Conservation (phyloP, 1,140 invertebrate species). For the Atta colombica region DNA sequence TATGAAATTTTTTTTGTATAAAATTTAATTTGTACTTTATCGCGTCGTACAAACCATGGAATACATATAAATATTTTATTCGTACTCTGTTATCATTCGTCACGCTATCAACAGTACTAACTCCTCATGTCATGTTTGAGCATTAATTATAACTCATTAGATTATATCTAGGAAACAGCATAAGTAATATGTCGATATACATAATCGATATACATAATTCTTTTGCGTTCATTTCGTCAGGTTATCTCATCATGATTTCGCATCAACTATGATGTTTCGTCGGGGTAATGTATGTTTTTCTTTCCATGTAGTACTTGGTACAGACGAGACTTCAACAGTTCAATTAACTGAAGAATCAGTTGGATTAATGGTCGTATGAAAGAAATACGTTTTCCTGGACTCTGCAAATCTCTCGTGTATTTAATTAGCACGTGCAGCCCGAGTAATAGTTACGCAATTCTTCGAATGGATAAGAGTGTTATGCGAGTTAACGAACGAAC, state of each 20-base stretch:
- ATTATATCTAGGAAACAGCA: neutral
- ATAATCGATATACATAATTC: constrained; percentile 43
- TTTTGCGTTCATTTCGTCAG: constrained; percentile 10
- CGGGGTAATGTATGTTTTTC: constrained; percentile 1
- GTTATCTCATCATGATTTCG: too few relatives aligned
- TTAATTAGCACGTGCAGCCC: constrained; percentile 58
- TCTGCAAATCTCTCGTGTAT: constrained; percentile 6
- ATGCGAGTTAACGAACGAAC: neutral
- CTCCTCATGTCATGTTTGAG: neutral
- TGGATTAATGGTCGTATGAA: constrained; percentile 26
- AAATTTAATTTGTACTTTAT: constrained; percentile 12
- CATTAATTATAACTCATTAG: constrained; percentile 6
- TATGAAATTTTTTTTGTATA: neutral
- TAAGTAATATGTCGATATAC: neutral
- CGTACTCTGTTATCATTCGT: neutral
- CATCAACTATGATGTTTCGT: neutral
- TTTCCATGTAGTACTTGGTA: neutral
- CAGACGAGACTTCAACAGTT: constrained; percentile 43
- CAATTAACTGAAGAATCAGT: constrained; percentile 63
- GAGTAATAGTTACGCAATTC: constrained; percentile 65
- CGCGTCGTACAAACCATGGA: neutral
- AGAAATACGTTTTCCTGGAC: constrained; percentile 17
- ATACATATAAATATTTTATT: constrained; percentile 30
- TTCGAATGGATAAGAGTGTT: neutral
- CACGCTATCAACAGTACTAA: neutral